These are phyloP conservation scores for Macrostomum lignano DNA, from an alignment of 1,140 invertebrate species.

Conservation along the genomic window DNA sequence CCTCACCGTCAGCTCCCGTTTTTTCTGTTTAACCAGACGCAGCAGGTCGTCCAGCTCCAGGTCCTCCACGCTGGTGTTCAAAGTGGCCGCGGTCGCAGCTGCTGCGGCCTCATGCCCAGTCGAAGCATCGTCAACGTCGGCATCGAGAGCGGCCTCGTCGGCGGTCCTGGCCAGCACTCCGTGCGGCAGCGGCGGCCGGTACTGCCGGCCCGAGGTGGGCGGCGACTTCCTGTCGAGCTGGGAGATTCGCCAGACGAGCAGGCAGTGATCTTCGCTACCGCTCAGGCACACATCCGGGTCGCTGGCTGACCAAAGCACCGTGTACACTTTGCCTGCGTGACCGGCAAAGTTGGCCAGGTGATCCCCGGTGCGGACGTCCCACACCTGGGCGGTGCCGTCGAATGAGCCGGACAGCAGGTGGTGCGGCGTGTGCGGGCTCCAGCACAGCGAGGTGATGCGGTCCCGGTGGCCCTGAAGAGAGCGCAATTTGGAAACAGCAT, in stretches of 20 bases:
- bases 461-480: conserved; percentile 34
- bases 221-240: conserved; percentile 9
- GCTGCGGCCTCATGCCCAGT: too few relatives aligned
- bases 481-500: too few relatives aligned
- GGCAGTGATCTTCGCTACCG: conserved; percentile 33
- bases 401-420: conserved; percentile 39
- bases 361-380: conserved; percentile 35
- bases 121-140: too few relatives aligned
- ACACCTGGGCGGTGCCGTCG: conserved; percentile 40
- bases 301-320: conserved; percentile 37
- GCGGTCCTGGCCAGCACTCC: too few relatives aligned
- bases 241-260: conserved; percentile 34
- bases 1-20: too few relatives aligned
- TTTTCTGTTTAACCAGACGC: too few relatives aligned
- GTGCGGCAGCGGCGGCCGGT: neutral
- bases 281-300: conserved; percentile 35
- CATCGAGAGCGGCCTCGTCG: too few relatives aligned
- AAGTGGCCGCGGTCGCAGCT: too few relatives aligned
- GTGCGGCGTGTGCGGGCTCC: conserved; percentile 41
- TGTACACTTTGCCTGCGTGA: conserved; percentile 30
- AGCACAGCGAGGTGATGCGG: conserved; percentile 35
- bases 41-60: too few relatives aligned
- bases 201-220: neutral
- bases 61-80: too few relatives aligned
- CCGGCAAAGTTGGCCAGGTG: conserved; percentile 32